Evolutionary conservation across 2,113 vertebrate genomes (phyloP), one percentile per base, ranked within the genome.

Genomic region (Istiophorus platypterus): DNA sequence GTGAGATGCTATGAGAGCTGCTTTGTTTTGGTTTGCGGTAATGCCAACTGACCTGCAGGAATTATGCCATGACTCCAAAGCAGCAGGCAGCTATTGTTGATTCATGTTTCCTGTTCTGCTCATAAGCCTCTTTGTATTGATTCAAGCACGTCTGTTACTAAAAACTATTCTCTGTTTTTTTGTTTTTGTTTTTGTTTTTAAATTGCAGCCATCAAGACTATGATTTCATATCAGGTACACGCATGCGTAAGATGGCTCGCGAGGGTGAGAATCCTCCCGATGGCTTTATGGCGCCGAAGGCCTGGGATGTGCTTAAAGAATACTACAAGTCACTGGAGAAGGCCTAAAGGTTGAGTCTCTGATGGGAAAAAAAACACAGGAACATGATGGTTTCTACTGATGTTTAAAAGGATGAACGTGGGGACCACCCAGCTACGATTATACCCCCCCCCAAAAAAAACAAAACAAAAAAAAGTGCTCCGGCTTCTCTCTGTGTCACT

Each of bases 191-290:
- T 47, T 26, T 24, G 9, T 65, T 56, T 45, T 12, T 73, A 39
- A 13, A 42, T 57, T 47, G 68, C 70, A 99, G 98, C 91, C 96
- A 97, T 13, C 96, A 97, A 95, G 97, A 99, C 91, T 99, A 96
- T 72, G 98, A 99, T 22, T 99, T 99, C 91, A 99, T 99, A 94
- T 99, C 98, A 4, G 98, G 98, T 88, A 99, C 98, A 24, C 96
- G 98, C 63, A 99, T 99, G 98, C 97, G 98, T 49, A 97, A 92
- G 90, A 95, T 99, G 94, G 98, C 98, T 64, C 97, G 97, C 0
- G 97, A 99, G 83, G 97, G 97, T 54, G 96, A 96, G 88, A 97
- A 98, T 78, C 98, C 98, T 0, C 98, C 98, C 0, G 97, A 98
- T 49, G 98, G 98, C 72, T 99, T 99, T 94, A 99, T 99, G 98